Conservation (phyloP, 64 coral and sea anemone species). For the Pachyseris speciosa region DNA sequence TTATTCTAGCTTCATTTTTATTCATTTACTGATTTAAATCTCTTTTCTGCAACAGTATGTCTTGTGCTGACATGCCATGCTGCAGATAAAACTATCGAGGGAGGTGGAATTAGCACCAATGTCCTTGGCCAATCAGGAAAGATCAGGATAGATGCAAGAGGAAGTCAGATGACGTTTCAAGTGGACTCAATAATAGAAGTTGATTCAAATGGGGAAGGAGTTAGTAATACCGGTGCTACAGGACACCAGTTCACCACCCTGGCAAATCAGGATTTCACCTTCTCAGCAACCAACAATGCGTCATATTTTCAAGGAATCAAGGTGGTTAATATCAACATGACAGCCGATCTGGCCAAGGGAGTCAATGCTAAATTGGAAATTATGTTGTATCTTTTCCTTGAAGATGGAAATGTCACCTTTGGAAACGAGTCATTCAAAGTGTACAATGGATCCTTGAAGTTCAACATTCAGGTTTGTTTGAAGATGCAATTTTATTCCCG, state of each 20-base stretch:
- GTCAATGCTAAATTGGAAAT: background rate
- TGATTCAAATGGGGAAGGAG: background rate
- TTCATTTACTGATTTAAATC: no score
- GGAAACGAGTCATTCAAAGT: conserved; percentile 2
- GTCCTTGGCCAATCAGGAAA: conserved; percentile 2
- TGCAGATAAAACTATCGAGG: background rate
- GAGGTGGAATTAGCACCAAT: background rate
- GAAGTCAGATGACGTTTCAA: background rate
- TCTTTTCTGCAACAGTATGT: background rate
- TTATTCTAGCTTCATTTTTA: no score
- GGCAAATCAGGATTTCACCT: background rate
- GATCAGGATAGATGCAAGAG: background rate
- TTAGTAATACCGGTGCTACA: background rate
- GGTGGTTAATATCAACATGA: background rate
- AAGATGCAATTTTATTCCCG: no score
- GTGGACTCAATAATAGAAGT: background rate
- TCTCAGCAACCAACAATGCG: background rate
- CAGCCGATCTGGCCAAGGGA: background rate
- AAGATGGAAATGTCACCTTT: background rate
- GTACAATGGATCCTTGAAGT: background rate
- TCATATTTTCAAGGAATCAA: conserved; percentile 13
- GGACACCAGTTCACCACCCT: background rate
- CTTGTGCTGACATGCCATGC: background rate
- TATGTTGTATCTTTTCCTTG: background rate
- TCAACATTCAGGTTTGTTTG: background rate